Evolutionary conservation across 2,113 vertebrate genomes (phyloP).

Genomic region (Cynopterus brachyotis): DNA sequence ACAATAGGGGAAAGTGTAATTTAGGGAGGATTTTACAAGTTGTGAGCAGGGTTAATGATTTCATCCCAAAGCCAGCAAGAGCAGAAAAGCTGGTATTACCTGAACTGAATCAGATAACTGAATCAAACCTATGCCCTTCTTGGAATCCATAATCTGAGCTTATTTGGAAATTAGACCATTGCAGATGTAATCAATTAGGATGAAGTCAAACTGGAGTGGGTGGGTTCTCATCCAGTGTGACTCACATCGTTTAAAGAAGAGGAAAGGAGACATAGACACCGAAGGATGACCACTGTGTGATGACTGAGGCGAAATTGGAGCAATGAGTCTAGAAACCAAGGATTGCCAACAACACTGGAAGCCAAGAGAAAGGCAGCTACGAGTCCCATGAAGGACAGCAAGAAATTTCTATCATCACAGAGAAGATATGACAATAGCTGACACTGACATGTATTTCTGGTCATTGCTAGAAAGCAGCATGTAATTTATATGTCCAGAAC

Average conservation of each 20-base stretch:
- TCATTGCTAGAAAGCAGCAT: not conserved
- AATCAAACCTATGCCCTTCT: too few relatives aligned
- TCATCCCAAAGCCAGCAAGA: too few relatives aligned
- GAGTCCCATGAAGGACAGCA: not conserved
- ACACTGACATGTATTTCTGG: not conserved
- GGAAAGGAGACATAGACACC: not conserved
- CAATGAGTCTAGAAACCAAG: not conserved
- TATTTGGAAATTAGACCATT: not conserved
- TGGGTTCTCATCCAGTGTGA: not conserved
- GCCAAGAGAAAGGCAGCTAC: not conserved
- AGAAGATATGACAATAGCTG: not conserved
- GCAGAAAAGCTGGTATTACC: not conserved
- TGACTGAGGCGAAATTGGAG: not conserved
- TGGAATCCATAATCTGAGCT: not conserved
- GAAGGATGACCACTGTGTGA: not conserved
- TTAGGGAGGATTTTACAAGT: not conserved
- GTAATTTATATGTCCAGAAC: not conserved
- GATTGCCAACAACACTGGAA: not conserved
- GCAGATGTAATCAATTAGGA: not conserved
- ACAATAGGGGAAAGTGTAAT: not conserved
- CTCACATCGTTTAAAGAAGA: not conserved
- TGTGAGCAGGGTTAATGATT: not conserved
- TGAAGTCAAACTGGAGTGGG: not conserved
- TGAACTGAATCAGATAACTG: fast-evolving
- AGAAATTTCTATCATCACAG: not conserved